Base-by-base conservation (phyloP, 2,888 invertebrate species). In the Drosophila acutilabella region DNA sequence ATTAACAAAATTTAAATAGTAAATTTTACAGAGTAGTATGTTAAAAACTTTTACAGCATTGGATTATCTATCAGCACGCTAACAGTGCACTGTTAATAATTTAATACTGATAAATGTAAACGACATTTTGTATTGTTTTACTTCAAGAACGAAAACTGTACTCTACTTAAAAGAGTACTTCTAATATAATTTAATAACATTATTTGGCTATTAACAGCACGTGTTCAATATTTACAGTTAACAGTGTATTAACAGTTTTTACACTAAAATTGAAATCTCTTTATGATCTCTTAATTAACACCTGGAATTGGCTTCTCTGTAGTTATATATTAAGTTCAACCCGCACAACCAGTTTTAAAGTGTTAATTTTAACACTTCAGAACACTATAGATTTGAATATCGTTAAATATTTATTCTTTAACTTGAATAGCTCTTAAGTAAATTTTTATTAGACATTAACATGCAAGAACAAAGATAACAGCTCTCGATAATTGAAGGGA, bases 321-420 rank as follows among this genome's bases (percentile, higher is more conserved):
- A 4, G 2, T 8, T 8, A 40, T 33, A 41, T 47, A 47, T 62
- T 62, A 41, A 26, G 50, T 26, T 36, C 41, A 33, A 36, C 42
- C 41, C 51, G 50, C 38, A 2, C 59, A 61, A 56, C 61, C 66
- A 54, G 66, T 61, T 66, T 44, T 13, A n/a, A 61, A 44, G 66
- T 61, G 61, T 66, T 42, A 66, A 66, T 56, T 45, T 44, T 56
- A 44, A 61, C 60, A 66, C 38, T 10, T 60, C 13, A 36, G 53
- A 60, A 54, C 60, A 59, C 23, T 45, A 23, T 11, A 53, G 53
- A 14, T 7, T 26, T 45, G 47, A 59, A 53, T 44, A 65, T 48
- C 45, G 58, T 58, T 58, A 64, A 64, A 47, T 58, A 52, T 59
- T 65, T 59, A 59, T 53, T 59, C 38, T 42, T 23, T 33, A 36